phyloP scores from a whole-genome alignment of 2,888 invertebrate species.

The Ferdinandea cuprea region DNA sequence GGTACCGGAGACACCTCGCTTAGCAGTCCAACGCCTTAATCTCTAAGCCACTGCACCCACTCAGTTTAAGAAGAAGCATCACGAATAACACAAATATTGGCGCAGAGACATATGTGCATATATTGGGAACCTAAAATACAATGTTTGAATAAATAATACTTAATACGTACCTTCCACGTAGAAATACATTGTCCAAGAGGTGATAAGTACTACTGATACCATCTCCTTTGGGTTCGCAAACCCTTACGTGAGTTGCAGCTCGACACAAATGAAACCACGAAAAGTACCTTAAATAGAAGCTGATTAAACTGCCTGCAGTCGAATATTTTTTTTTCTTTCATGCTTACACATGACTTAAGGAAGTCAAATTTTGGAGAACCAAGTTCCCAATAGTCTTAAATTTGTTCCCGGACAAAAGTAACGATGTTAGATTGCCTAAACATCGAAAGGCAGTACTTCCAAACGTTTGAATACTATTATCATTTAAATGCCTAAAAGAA shows the following conservation, averaged over 20 bases:
- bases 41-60: too few relatives aligned
- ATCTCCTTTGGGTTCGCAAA: slow-evolving; percentile 85
- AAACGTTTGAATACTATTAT: slow-evolving; percentile 82
- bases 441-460: slow-evolving; percentile 83
- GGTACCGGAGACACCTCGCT: too few relatives aligned
- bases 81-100: too few relatives aligned
- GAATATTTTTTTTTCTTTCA: background rate
- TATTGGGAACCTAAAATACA: too few relatives aligned
- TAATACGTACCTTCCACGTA: slow-evolving; percentile 85
- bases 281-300: slow-evolving; percentile 83
- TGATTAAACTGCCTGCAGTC: background rate
- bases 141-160: too few relatives aligned
- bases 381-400: slow-evolving; percentile 82
- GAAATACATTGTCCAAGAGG: slow-evolving; percentile 85
- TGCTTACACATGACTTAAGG: slow-evolving; percentile 84
- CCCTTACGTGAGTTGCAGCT: slow-evolving; percentile 84
- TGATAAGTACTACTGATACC: slow-evolving; percentile 86
- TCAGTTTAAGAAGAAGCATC: too few relatives aligned
- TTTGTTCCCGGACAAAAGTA: slow-evolving; percentile 81
- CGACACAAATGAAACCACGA: slow-evolving; percentile 85
- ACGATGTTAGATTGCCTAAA: slow-evolving; percentile 82
- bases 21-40: too few relatives aligned
- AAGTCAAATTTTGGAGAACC: slow-evolving; percentile 81
- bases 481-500: slow-evolving; percentile 83
- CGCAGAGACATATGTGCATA: too few relatives aligned